Evolutionary conservation across 2,797 vertebrate species (phyloP).

Genomic region (Pipistrellus pipistrellus): DNA sequence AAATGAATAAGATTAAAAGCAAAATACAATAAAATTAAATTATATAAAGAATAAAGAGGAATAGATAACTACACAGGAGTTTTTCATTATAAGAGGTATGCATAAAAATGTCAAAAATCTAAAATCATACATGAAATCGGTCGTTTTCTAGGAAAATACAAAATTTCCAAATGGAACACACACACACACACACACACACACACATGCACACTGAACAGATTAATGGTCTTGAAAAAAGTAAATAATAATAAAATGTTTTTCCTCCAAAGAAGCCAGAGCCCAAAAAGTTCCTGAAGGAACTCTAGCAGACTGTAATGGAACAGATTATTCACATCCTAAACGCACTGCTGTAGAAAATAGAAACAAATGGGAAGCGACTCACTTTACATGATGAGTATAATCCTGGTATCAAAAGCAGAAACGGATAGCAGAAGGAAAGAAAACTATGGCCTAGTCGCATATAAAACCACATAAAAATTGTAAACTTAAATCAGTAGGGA

Average conservation of each 20-base stretch:
- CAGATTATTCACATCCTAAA: background rate
- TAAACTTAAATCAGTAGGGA: background rate
- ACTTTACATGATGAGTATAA: background rate
- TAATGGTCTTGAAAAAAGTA: background rate
- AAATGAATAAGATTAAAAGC: constrained; percentile 13
- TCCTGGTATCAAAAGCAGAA: background rate
- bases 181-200: background rate
- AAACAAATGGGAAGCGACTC: constrained; percentile 29
- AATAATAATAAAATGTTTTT: background rate
- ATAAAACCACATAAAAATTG: constrained; percentile 5
- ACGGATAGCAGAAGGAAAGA: background rate
- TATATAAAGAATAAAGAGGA: constrained; percentile 4
- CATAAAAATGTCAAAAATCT: background rate
- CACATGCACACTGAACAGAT: background rate
- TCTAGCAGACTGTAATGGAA: background rate
- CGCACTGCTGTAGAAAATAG: background rate
- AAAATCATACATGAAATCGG: constrained; percentile 14
- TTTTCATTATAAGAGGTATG: background rate
- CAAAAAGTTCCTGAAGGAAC: background rate
- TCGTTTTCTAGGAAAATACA: background rate
- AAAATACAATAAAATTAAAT: constrained; percentile 29
- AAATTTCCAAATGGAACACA: background rate
- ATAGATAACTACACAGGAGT: background rate
- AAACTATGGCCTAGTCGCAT: background rate
- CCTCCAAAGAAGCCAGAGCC: background rate